phyloP scores from a whole-genome alignment of 2,113 vertebrate genomes.

The Protobothrops mucrosquamatus region DNA sequence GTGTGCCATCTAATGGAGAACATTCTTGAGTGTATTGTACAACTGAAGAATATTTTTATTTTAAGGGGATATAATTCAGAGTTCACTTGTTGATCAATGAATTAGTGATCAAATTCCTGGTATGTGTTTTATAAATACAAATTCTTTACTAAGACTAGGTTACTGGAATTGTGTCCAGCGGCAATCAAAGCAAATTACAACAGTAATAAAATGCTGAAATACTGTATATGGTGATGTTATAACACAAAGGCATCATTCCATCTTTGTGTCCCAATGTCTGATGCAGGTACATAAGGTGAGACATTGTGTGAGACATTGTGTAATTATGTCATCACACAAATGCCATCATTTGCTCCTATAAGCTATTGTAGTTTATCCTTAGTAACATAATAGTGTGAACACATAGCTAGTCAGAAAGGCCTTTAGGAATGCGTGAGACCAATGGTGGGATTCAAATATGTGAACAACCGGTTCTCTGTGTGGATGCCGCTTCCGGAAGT shows the following conservation, averaged over 20 bases:
- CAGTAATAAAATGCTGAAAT: neutral
- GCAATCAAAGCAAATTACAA: neutral
- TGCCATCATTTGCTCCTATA: neutral
- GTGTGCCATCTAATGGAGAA: constrained; percentile 59
- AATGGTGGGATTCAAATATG: no score
- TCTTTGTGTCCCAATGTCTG: neutral
- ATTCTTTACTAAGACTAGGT: neutral
- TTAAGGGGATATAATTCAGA: neutral
- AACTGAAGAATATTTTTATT: neutral
- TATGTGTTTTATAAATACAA: neutral
- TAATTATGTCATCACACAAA: neutral
- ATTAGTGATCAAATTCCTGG: neutral
- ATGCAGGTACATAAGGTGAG: neutral
- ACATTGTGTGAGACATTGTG: neutral
- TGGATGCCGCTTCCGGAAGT: no score
- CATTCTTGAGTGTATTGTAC: neutral
- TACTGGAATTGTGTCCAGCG: neutral
- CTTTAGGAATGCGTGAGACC: neutral
- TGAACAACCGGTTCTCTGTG: no score
- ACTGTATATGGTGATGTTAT: neutral
- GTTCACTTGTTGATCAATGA: neutral
- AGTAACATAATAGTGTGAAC: neutral
- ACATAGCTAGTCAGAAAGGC: neutral
- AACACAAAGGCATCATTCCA: neutral
- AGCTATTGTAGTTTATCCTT: neutral